Evolutionary conservation across 2,797 vertebrate genomes (phyloP).

Genomic region (Netta rufina): DNA sequence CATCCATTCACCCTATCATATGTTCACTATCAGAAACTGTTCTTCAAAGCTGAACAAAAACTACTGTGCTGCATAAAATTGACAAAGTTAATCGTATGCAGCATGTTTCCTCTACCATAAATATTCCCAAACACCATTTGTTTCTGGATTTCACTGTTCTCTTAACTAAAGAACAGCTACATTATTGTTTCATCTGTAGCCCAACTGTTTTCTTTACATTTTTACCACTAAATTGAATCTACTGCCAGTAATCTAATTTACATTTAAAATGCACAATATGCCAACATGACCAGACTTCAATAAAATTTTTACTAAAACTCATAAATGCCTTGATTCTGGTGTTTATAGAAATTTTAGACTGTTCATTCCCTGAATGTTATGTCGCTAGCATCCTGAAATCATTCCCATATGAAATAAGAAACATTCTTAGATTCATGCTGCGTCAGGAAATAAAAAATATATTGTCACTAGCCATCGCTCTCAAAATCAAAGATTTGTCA

Average conservation of each 20-base stretch:
- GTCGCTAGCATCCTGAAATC: conserved; percentile 69
- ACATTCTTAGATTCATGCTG: conserved; percentile 47
- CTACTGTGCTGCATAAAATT: conserved; percentile 65
- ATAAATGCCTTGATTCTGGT: conserved; percentile 77
- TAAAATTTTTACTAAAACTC: conserved; percentile 78
- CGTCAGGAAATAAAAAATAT: conserved; percentile 37
- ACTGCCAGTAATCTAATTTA: conserved; percentile 81
- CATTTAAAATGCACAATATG: conserved; percentile 77
- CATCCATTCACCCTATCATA: conserved; percentile 44
- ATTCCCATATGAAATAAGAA: conserved; percentile 76
- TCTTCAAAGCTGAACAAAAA: conserved; percentile 55
- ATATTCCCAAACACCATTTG: conserved; percentile 7
- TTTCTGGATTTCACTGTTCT: conserved; percentile 70
- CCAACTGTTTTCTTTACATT: conserved; percentile 75
- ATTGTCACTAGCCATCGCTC: background rate
- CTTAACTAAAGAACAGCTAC: conserved; percentile 71
- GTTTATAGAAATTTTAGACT: conserved; percentile 82
- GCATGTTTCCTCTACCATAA: conserved; percentile 28
- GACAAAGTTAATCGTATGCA: conserved; percentile 29
- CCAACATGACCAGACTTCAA: conserved; percentile 77
- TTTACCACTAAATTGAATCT: conserved; percentile 81
- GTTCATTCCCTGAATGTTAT: conserved; percentile 63
- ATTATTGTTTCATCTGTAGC: conserved; percentile 74
- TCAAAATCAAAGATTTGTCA: conserved; percentile 38
- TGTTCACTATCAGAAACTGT: conserved; percentile 53